Conservation (phyloP, 2,113 vertebrate genomes). For the Chaetura pelagica region DNA sequence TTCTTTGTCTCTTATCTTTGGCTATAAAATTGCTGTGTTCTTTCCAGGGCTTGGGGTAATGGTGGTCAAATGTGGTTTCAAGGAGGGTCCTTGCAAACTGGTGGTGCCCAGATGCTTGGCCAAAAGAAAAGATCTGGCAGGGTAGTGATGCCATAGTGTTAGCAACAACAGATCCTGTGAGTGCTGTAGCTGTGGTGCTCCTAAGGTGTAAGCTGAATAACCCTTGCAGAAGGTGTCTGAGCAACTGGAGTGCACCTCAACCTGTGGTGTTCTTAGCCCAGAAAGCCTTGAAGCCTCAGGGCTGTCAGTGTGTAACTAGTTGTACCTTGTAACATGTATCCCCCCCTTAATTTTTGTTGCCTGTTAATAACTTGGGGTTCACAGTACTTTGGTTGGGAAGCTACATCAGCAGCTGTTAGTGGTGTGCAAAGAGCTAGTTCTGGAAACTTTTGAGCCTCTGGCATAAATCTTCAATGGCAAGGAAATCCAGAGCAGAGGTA, state of each 20-base stretch:
- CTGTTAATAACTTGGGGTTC: neutral
- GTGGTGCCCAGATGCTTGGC: too few relatives aligned
- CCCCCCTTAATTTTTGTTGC: accelerated
- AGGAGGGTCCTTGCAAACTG: neutral
- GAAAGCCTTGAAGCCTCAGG: neutral
- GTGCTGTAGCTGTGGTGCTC: neutral
- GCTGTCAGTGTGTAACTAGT: neutral
- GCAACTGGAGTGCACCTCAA: accelerated
- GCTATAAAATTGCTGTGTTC: neutral
- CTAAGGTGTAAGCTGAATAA: accelerated
- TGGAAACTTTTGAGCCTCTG: neutral
- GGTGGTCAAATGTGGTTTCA: accelerated
- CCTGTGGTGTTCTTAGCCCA: neutral
- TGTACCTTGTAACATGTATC: neutral
- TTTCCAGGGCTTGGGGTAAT: neutral
- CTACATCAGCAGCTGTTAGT: neutral
- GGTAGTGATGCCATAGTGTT: accelerated
- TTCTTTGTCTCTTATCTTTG: neutral
- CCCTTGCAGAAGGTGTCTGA: neutral
- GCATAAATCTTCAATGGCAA: neutral
- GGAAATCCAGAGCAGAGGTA: neutral
- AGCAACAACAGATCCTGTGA: neutral
- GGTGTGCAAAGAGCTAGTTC: neutral
- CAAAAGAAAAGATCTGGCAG: accelerated
- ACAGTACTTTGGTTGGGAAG: neutral